Evolutionary conservation across 2,888 invertebrate species (phyloP), one percentile per base, ranked within the genome.

Genomic region (Diarsia mendica): DNA sequence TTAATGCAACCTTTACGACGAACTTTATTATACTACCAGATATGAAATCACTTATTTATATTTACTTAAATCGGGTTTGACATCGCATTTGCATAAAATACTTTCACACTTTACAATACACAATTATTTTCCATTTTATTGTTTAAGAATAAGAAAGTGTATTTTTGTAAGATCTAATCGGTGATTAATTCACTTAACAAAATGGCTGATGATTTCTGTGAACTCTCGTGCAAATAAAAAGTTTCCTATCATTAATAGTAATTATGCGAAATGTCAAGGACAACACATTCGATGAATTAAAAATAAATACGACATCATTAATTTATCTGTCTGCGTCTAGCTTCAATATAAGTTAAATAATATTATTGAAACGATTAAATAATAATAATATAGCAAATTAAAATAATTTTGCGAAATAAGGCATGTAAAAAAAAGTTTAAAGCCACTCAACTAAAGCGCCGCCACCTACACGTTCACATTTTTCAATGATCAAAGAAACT

Each of bases 1-100:
- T 79, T 78, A 75, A 78, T 77, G 72, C 63, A 87, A 87, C 63
- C 48, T 75, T 85, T 64, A 74, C 63, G 49, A 73, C 49, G 46
- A 44, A 65, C 67, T 64, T 66, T 60, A 67, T 70, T 77, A 55
- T 0, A 49, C 13, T 46, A 49, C n/a, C 33, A 68, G 51, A 75
- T 79, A 73, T 70, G 66, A 84, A 77, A 74, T 74, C 23, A 63
- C 23, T 66, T 48, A 51, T 66, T 60, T 15, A 55, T 63, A 66
- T 74, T 77, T 46, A 71, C 28, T 73, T n/a, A 18, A 46, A 75
- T 71, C 33, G 28, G 8, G 33, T 66, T 13, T 67, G 67, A 73
- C 68, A 49, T 48, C 20, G 33, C 23, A 72, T 84, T 73, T 60
- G 39, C 72, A 72, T 77, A 71, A 53, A 78, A 77, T 39, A 60